Evolutionary conservation across 2,797 vertebrate genomes (phyloP).

Genomic region (Microctenopoma stevenorrisi): DNA sequence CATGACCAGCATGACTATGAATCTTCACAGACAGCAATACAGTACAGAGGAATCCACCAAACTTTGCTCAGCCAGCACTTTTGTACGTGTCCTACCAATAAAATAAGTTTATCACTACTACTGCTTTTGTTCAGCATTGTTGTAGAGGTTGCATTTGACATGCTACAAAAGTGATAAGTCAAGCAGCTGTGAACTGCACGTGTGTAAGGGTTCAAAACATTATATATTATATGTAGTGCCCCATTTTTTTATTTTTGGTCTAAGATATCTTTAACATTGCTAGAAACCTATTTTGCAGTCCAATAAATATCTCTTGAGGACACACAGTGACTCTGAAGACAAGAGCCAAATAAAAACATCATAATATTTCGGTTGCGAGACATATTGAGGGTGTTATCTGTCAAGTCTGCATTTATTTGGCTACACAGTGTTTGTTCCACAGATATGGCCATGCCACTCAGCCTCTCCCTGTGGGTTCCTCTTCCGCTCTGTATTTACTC

Average conservation of each 20-base stretch:
- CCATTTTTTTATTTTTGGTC: not conserved
- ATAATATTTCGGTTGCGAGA: conserved; percentile 7
- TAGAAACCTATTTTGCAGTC: not conserved
- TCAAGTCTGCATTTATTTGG: conserved; percentile 22
- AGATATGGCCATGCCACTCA: conserved; percentile 17
- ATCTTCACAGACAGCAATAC: not conserved
- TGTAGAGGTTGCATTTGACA: no score
- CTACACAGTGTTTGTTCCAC: conserved; percentile 27
- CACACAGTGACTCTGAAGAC: not conserved
- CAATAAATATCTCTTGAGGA: not conserved
- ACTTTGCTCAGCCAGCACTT: no score
- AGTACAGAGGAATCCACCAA: not conserved
- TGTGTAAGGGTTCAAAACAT: not conserved
- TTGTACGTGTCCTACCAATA: no score
- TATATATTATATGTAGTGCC: no score
- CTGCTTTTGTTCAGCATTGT: no score
- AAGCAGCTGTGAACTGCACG: not conserved
- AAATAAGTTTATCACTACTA: no score
- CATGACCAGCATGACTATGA: no score
- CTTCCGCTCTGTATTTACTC: conserved; percentile 28
- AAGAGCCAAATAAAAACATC: conserved; percentile 11
- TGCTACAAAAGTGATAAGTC: no score
- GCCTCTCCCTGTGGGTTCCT: conserved; percentile 12
- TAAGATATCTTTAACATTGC: not conserved
- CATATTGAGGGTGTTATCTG: conserved; percentile 8